Base-by-base conservation (phyloP, 2,888 invertebrate species). In the Smittia aterrima region DNA sequence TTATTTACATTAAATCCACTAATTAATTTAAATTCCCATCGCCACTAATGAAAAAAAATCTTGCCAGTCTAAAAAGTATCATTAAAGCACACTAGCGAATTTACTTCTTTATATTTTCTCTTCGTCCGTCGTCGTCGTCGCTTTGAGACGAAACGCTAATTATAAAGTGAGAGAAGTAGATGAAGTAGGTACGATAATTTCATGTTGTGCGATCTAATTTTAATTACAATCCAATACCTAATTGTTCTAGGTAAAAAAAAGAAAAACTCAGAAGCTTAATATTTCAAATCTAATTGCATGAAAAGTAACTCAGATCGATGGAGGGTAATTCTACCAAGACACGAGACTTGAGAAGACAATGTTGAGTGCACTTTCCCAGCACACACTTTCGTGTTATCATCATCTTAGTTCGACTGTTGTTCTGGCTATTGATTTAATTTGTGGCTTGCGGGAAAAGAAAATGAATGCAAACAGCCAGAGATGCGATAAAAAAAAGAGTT, bases 1-100 rank as follows among this genome's bases (percentile, higher is more conserved):
- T 72, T 72, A 71, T 72, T 62, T 24, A 72, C 72, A 72, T 72
- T 40, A 72, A 72, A 72, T 72, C 72, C 72, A 58, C 72, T 72
- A 72, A 72, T 72, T 72, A 72, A 72, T 72, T 72, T 72, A 32
- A 72, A 62, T 72, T 72, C 62, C 58, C 70, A n/a, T 66, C 58
- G 58, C 58, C 58, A 3, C 58, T 58, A 58, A 58, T 58, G 22
- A 58, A 58, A 58, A 58, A 47, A 47, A 47, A 47, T 11, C 20
- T 22, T 22, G 22, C 58, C 22, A 47, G 47, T 22, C 58, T 64
- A 27, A 64, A 64, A 25, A 22, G 64, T 64, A 64, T 64, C 64
- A 64, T 64, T 64, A 64, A 27, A 64, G n/a, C 25, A 27, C 58
- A 58, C 9, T 9, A 18, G 18, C 18, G 27, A 64, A 64, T 58